phyloP scores from a whole-genome alignment of 2,113 vertebrate genomes.

The Hyperopisus bebe region DNA sequence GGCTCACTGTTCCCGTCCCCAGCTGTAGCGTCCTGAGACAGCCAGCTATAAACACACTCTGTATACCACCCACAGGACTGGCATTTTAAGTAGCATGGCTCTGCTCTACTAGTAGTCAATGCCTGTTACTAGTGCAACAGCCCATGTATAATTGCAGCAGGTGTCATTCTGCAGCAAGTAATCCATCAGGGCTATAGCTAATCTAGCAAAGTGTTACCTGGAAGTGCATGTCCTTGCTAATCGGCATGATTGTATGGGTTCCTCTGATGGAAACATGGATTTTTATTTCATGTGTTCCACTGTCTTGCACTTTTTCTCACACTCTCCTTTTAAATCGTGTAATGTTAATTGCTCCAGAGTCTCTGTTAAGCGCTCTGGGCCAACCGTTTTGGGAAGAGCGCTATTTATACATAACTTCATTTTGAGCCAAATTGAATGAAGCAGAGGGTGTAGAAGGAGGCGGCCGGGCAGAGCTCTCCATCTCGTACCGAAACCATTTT shows the following conservation, averaged over 20 bases:
- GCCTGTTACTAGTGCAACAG: not conserved
- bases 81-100: not conserved
- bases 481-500: not conserved
- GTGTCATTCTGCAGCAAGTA: not conserved
- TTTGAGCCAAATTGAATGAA: not conserved
- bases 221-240: not conserved
- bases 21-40: not conserved
- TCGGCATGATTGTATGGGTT: not conserved
- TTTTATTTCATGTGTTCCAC: not conserved
- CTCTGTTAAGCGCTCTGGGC: not conserved
- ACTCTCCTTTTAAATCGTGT: not conserved
- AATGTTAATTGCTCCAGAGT: not conserved
- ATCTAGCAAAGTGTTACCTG: not conserved
- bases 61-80: not conserved
- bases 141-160: not conserved
- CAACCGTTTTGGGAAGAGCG: constrained; percentile 2
- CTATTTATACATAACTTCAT: not conserved
- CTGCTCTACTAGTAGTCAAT: not conserved
- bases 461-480: constrained; percentile 76
- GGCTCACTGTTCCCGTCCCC: not conserved
- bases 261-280: not conserved
- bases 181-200: not conserved
- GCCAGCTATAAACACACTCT: not conserved
- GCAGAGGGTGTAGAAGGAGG: constrained; percentile 24
- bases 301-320: not conserved